A percentile compares a stretch with the other conserved stretches of the same genome.
Evolutionary conservation across 2,113 vertebrate genomes (phyloP).

Genomic region (Phycodurus eques): DNA sequence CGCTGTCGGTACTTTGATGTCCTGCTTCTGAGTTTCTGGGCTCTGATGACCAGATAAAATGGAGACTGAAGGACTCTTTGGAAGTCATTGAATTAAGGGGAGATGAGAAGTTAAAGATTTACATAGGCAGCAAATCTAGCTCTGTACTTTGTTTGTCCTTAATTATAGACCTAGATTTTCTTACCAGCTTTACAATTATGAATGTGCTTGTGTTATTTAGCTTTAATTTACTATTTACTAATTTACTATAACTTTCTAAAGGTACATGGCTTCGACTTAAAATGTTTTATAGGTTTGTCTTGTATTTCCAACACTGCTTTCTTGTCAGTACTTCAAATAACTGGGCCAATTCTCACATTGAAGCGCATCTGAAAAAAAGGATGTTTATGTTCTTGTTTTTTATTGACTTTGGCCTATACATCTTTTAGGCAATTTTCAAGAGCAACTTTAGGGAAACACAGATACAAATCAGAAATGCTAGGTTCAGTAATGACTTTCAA

Average conservation of each 20-base stretch:
- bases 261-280: neutral
- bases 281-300: too few species aligned
- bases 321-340: too few species aligned
- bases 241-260: too few species aligned
- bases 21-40: constrained; percentile 54
- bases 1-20: constrained; percentile 68
- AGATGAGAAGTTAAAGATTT: constrained; percentile 49
- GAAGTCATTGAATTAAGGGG: constrained; percentile 40
- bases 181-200: neutral
- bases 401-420: too few species aligned
- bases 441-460: neutral
- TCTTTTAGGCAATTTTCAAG: neutral
- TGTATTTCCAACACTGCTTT: too few species aligned
- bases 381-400: too few species aligned
- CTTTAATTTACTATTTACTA: neutral
- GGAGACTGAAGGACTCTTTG: constrained; percentile 52
- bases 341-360: too few species aligned
- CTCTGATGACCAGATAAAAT: constrained; percentile 73
- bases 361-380: too few species aligned
- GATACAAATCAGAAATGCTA: neutral
- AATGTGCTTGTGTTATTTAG: neutral
- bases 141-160: constrained; percentile 8
- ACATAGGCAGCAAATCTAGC: constrained; percentile 24
- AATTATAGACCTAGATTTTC: constrained; percentile 8
- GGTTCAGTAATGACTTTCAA: neutral